phyloP scores from a whole-genome alignment of 2,888 invertebrate species.

The Acanthosepion pharaonis region DNA sequence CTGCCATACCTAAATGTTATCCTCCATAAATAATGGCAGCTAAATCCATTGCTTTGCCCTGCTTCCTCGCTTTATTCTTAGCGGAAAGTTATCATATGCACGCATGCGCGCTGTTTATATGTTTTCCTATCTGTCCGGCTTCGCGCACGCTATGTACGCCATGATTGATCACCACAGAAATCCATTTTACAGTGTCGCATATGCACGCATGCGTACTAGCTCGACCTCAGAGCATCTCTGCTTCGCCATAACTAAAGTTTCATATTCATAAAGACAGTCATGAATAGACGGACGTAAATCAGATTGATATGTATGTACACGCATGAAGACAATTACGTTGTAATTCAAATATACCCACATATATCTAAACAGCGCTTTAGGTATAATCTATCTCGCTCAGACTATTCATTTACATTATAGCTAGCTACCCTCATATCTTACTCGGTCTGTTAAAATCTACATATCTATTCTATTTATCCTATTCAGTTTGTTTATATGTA shows the following conservation, averaged over 20 bases:
- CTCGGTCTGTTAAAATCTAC: too few species aligned
- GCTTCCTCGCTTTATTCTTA: background rate
- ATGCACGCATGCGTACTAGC: background rate
- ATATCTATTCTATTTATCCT: too few species aligned
- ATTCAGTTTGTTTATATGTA: too few species aligned
- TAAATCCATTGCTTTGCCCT: background rate
- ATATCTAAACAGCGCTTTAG: background rate
- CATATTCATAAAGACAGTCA: conserved; percentile 18
- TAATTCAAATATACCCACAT: background rate
- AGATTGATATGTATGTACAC: background rate
- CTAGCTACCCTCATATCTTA: too few species aligned
- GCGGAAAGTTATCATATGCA: background rate
- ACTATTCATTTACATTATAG: background rate
- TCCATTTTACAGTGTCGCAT: background rate
- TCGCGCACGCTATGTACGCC: background rate
- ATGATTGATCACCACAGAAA: background rate
- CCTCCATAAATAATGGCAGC: background rate
- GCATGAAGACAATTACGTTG: conserved; percentile 18
- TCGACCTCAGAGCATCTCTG: background rate
- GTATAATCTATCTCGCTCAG: background rate
- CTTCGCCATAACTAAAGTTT: background rate
- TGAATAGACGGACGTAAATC: conserved; percentile 5
- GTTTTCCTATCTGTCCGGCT: background rate
- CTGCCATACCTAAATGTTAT: conserved; percentile 20
- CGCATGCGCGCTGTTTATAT: conserved; percentile 33